Evolutionary conservation across 2,113 vertebrate species (phyloP), one percentile per base, ranked within the genome.

Genomic region (Dicentrarchus labrax): DNA sequence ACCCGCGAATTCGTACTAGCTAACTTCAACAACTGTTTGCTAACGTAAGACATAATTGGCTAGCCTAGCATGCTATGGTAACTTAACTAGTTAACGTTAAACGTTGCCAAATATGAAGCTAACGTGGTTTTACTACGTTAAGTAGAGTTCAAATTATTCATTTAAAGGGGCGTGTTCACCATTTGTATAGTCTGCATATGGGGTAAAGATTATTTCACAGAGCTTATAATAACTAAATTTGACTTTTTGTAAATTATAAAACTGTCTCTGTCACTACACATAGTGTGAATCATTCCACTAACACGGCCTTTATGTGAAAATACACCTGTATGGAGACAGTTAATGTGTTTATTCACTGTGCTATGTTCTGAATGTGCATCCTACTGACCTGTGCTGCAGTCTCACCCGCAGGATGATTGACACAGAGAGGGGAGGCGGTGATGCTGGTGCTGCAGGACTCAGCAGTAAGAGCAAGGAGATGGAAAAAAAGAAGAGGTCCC

Each of bases 401-500:
- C 41, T n/a, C 43, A 5, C 1, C 8, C 22, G 1, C 22, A 82
- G 61, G 59, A 95, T 96, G 93, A 95, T 90, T 43, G 95, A 93
- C 88, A 95, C 96, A 72, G 96, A 97, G 87, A 93, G 91, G 48
- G 95, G 94, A 2, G 85, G 89, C 54, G 48, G 4, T 0, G 80
- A 75, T 13, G 66, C 50, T 17, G 76, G 22, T 0, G 77, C 93
- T 12, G 93, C 94, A 38, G 95, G 96, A 72, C 88, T 74, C 43
- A 90, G 90, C 17, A 94, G 94, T n/a, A 96, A 96, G 87, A 97
- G 92, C 54, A 97, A 96, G 66, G 98, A 99, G 67, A 96, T 88
- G 4, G 98, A 99, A 68, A 99, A 98, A 88, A 99, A 98, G 93
- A 99, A 99, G 87, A 90, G 98, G 21, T 98, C 97, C 0, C 93